Base-by-base conservation (phyloP, 1,140 invertebrate species). In the Platorchestia sp. region DNA sequence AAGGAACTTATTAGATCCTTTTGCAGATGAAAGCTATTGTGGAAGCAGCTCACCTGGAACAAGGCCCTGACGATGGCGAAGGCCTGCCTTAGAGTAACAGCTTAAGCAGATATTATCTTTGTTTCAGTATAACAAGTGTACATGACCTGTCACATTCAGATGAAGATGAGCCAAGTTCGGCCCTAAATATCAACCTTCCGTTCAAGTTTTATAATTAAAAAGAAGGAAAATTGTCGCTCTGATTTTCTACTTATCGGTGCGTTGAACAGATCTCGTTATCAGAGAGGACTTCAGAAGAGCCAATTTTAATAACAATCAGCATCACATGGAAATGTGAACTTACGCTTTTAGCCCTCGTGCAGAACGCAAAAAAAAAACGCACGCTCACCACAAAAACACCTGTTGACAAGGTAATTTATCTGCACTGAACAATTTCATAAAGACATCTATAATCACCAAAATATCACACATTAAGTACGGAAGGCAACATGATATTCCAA, bases 21-120 rank as follows among this genome's bases (percentile, higher is more conserved):
- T 89, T 42, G 41, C n/a, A 42, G 87, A 89, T 89, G 87, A 89
- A 89, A 89, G 87, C 43, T 89, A 89, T 89, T 89, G 43, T 44
- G 59, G 27, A 89, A 42, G 87, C n/a, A 89, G 87, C 41, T 89
- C n/a, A 89, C n/a, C 42, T 19, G 27, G 41, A 89, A 89, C 87
- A 89, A 89, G 87, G 43, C 41, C 87, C 36, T 41, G 87, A 42
- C 0, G 87, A 44, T 42, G 5, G 87, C 27, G 27, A 75, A 75
- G 87, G 5, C 36, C 42, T 14, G n/a, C 87, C 87, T 41, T n/a
- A 86, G 36, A 27, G 41, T 14, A 43, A 44, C 16, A 44, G 87
- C 43, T 89, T 42, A 5, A 19, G 41, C 41, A 89, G 87, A 89
- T 89, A 89, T 44, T 22, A 89, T 89, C 87, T 41, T 89, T 89